Base-by-base conservation (phyloP, 1,140 invertebrate species). In the Procambarus virginalis region DNA sequence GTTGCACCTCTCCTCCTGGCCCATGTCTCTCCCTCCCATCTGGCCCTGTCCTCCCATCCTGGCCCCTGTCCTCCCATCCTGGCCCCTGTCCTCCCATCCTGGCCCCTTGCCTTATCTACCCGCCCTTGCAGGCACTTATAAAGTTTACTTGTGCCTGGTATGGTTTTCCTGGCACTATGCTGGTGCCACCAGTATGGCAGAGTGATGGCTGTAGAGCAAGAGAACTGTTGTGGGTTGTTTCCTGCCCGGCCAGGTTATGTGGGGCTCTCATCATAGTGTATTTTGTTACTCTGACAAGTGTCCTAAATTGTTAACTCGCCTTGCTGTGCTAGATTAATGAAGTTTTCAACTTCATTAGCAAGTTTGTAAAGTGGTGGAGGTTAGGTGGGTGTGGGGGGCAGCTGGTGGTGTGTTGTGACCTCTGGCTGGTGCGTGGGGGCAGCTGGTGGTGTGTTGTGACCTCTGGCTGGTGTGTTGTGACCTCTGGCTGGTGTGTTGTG, bases 311-410 rank as follows among this genome's bases (percentile, higher is more conserved):
- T 84, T 84, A 73, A 84, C 82, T 84, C 60, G 45, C 60, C 82
- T 84, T 73, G 60, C 64, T 84, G 34, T 84, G 34, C 82, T 68
- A 84, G 68, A 84, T 84, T 84, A 84, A 84, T 73, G 82, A 84
- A 84, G 82, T 84, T 84, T 84, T 84, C 82, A 84, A 84, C 82
- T 84, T 84, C 60, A 73, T 84, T 84, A 84, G 60, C 82, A 84
- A 84, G 82, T 84, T 84, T 84, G 58, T 70, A 68, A 84, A 84
- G 82, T 84, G 58, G 82, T 84, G 73, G 58, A 70, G 82, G 82
- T 73, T 84, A 48, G 68, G 82, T 34, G 8, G 81, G 17, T 55
- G 10, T 68, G 22, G 60, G 34, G 12, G 48, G 58, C 5, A 64
- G 60, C 2, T 14, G 17, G 55, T 58, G 55, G 55, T 58, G 5